Evolutionary conservation across 2,888 invertebrate genomes (phyloP).

Genomic region (Rhodophaea formosa): DNA sequence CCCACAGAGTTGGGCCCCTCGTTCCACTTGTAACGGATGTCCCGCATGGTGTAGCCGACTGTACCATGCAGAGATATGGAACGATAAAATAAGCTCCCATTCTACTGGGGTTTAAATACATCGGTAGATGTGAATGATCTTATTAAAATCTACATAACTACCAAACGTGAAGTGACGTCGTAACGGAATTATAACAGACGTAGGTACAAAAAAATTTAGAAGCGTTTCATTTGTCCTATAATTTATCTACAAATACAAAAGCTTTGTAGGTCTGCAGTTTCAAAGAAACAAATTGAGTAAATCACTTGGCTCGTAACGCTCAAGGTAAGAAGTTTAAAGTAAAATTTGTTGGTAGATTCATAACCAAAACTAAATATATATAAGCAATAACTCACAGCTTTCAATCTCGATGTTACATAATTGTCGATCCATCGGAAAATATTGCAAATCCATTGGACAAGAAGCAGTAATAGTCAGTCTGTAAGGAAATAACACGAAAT

Average conservation of each 20-base stretch:
- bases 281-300: slow-evolving; percentile 24
- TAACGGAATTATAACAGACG: slow-evolving; percentile 23
- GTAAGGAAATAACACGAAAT: slow-evolving; percentile 48
- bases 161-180: slow-evolving; percentile 38
- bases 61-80: slow-evolving; percentile 79
- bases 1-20: slow-evolving; percentile 96
- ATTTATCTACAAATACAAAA: slow-evolving; percentile 46
- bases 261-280: slow-evolving; percentile 41
- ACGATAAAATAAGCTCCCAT: slow-evolving; percentile 77
- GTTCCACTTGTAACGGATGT: slow-evolving; percentile 98
- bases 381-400: slow-evolving; percentile 90
- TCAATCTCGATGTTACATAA: slow-evolving; percentile 97
- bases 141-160: slow-evolving; percentile 41
- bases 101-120: slow-evolving; percentile 70
- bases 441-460: slow-evolving; percentile 97
- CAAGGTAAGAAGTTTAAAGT: slow-evolving; percentile 29
- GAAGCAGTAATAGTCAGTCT: slow-evolving; percentile 97
- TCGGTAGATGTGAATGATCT: slow-evolving; percentile 43
- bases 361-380: slow-evolving; percentile 25
- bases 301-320: slow-evolving; percentile 33
- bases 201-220: slow-evolving; percentile 31
- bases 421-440: slow-evolving; percentile 98
- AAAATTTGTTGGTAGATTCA: slow-evolving; percentile 24
- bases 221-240: slow-evolving; percentile 39
- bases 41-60: slow-evolving; percentile 99